Base-by-base conservation (phyloP, 2,888 invertebrate species). In the Sturmia bella region DNA sequence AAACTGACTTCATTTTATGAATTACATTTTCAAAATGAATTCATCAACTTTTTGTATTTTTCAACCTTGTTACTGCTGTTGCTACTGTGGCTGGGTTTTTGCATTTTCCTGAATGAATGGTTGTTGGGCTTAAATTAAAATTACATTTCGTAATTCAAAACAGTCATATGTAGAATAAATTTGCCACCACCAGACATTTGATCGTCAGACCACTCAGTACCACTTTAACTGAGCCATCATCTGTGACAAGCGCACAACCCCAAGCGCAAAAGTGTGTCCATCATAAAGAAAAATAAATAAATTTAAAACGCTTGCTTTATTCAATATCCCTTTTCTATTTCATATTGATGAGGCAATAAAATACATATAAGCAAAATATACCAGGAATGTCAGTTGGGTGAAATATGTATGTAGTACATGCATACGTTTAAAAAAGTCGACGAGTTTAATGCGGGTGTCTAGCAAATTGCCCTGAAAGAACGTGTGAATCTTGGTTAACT, bases 11-110 rank as follows among this genome's bases (percentile, higher is more conserved):
- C 69, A 13, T 78, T 70, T 72, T 48, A 77, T 74, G 78, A 75
- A 82, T 82, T 70, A 48, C 54, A 75, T 82, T 82, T 72, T 54
- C n/a, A 37, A 78, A 77, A 54, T 52, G 73, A 77, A 77, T 81
- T 64, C 63, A 81, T 81, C 77, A 77, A 64, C 63, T 77, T 45
- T 32, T 37, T 74, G 66, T 50, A 50, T 75, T 74, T 79, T 74
- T 79, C 61, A 63, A 77, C 70, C 70, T 77, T 73, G 80, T 74
- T 74, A 32, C 15, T 59, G 39, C 13, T 48, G 39, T 11, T 48
- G 17, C 32, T 57, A 32, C 43, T 50, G 43, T 21, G 59, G 37
- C 54, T 13, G n/a, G n/a, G n/a, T 52, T 61, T 68, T 64, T 74
- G 63, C 37, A 72, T 66, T 76, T 72, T 56, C 24, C 61, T 15